A percentile compares a stretch with the other conserved stretches of the same genome.
These are phyloP conservation scores for Forbesichthys papilliferus DNA, from an alignment of 2,113 vertebrate species.

Conservation along the genomic window DNA sequence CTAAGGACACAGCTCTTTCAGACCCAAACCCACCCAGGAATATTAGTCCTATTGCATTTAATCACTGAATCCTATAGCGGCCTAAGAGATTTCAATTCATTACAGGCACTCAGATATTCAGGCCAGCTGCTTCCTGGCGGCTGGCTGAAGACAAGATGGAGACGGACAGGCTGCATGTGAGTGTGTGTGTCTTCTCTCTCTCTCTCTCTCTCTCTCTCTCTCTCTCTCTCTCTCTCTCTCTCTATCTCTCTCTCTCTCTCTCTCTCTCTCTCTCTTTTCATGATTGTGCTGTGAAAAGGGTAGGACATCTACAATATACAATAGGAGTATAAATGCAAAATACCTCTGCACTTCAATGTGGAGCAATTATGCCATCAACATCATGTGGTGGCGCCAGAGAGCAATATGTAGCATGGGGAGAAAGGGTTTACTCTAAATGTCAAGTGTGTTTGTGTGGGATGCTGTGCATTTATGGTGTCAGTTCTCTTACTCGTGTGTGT, in stretches of 20 bases:
- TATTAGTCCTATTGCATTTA: constrained; percentile 89
- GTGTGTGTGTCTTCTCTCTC: constrained; percentile 23
- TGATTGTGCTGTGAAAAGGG: too few species aligned
- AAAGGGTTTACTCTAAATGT: background rate
- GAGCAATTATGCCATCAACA: too few species aligned
- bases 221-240: constrained; percentile 22
- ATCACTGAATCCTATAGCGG: constrained; percentile 79
- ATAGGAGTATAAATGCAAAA: too few species aligned
- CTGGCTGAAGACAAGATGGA: constrained; percentile 84
- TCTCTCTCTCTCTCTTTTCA: background rate
- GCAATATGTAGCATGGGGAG: too few species aligned
- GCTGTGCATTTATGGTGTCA: background rate
- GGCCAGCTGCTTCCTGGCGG: constrained; percentile 88
- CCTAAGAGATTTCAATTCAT: constrained; percentile 83
- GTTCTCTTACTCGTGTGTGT: background rate
- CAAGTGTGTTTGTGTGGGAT: background rate
- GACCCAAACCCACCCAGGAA: constrained; percentile 81
- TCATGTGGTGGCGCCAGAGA: too few species aligned
- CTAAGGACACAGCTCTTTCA: constrained; percentile 71
- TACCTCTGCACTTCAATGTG: too few species aligned
- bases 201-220: constrained; percentile 10
- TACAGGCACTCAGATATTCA: constrained; percentile 88
- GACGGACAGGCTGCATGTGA: constrained; percentile 71
- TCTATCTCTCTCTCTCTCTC: constrained; percentile 18
- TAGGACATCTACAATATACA: too few species aligned